phyloP scores from a whole-genome alignment of 2,113 vertebrate species.

The Alces alces region DNA sequence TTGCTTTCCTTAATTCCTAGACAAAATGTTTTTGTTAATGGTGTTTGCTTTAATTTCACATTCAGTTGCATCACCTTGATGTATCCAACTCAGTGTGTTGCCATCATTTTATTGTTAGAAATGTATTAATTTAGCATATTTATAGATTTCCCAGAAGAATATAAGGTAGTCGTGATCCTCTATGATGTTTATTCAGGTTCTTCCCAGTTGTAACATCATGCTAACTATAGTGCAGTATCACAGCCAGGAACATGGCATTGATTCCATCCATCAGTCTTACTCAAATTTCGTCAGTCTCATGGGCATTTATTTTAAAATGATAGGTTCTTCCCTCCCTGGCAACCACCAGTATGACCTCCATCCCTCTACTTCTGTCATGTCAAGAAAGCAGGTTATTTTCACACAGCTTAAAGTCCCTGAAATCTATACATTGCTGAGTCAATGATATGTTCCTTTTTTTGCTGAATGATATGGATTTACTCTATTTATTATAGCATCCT shows the following conservation, averaged over 20 bases:
- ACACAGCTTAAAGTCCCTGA: too few species aligned
- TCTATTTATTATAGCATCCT: not conserved
- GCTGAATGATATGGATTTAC: too few species aligned
- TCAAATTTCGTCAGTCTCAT: not conserved
- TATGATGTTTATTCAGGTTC: not conserved
- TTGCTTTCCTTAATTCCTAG: not conserved
- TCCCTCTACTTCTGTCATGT: not conserved
- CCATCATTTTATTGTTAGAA: not conserved
- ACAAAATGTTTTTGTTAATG: not conserved
- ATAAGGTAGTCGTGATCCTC: not conserved
- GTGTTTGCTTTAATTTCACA: not conserved
- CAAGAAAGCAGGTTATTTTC: not conserved
- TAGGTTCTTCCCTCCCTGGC: not conserved
- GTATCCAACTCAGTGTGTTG: not conserved
- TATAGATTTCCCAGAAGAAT: not conserved
- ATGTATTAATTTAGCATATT: not conserved
- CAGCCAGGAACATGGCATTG: too few species aligned
- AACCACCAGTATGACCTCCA: too few species aligned
- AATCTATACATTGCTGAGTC: not conserved
- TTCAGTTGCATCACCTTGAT: not conserved
- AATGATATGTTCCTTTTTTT: not conserved
- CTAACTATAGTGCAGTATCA: not conserved
- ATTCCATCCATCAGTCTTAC: fast-evolving
- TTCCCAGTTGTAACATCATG: not conserved
- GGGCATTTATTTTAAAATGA: fast-evolving